phyloP scores from a whole-genome alignment of 1,140 invertebrate species.

The Lineus longissimus region DNA sequence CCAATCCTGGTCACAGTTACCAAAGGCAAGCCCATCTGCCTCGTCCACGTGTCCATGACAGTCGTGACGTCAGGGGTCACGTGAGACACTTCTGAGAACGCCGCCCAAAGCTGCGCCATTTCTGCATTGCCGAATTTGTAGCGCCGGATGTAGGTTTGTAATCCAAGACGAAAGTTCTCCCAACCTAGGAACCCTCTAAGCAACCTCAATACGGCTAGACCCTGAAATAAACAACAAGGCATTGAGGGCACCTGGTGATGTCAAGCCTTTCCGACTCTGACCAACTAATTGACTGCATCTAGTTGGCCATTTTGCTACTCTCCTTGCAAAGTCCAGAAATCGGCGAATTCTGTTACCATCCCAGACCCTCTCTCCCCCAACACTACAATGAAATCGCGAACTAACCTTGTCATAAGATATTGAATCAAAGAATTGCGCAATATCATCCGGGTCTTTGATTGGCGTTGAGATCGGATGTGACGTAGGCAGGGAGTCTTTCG shows the following conservation, averaged over 20 bases:
- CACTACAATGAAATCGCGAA: not conserved
- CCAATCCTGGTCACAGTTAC: constrained; percentile 27
- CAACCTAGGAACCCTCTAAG: constrained; percentile 46
- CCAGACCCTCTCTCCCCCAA: no score
- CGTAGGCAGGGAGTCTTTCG: constrained; percentile 55
- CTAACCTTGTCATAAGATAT: constrained; percentile 51
- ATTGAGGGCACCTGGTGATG: constrained; percentile 5
- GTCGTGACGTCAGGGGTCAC: constrained; percentile 31
- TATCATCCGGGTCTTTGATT: constrained; percentile 43
- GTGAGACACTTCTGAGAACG: constrained; percentile 53
- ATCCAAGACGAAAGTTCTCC: constrained; percentile 39
- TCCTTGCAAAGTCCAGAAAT: no score
- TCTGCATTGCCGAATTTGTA: constrained; percentile 50
- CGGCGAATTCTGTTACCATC: no score
- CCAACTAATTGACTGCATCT: no score
- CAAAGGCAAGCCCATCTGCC: constrained; percentile 49
- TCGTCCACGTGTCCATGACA: constrained; percentile 55
- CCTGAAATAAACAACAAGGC: constrained; percentile 39
- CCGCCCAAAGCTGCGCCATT: constrained; percentile 51
- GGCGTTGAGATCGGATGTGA: constrained; percentile 50
- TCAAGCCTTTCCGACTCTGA: not conserved
- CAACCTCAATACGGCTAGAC: constrained; percentile 49
- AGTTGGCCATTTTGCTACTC: no score
- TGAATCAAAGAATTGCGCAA: constrained; percentile 46
- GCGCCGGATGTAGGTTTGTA: constrained; percentile 43